Percentiles rank a stretch among this genome's conserved stretches.
Evolutionary conservation across 2,888 invertebrate genomes (phyloP).

Genomic region (Caenorhabditis sp.): DNA sequence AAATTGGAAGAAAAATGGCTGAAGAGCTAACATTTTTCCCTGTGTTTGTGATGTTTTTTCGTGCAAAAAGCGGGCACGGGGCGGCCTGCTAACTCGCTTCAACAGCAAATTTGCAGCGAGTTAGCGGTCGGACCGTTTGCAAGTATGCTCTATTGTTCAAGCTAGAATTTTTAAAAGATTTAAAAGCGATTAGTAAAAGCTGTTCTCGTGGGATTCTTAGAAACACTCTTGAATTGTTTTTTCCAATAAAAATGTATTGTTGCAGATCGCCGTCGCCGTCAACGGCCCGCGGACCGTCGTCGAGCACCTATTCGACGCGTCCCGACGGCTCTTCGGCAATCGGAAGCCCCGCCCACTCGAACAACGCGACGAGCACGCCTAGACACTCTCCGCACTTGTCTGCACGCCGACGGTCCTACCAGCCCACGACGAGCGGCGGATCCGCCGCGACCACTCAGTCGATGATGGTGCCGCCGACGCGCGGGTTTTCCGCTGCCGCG

Average conservation of each 20-base stretch:
- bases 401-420: constrained; percentile 46
- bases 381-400: constrained; percentile 34
- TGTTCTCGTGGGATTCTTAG: too few species aligned
- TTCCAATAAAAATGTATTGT: background rate
- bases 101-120: too few species aligned
- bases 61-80: too few species aligned
- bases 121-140: too few species aligned
- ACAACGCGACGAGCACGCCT: constrained; percentile 16
- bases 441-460: constrained; percentile 20
- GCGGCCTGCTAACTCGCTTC: too few species aligned
- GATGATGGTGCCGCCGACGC: constrained; percentile 32
- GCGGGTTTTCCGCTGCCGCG: constrained; percentile 53
- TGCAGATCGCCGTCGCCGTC: constrained; percentile 54
- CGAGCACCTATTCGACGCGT: constrained; percentile 31
- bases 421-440: constrained; percentile 23
- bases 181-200: too few species aligned
- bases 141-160: too few species aligned
- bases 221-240: background rate
- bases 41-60: background rate
- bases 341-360: constrained; percentile 1
- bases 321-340: constrained; percentile 15
- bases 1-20: background rate
- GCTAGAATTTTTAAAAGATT: too few species aligned
- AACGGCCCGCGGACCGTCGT: constrained; percentile 32
- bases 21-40: background rate